Evolutionary conservation across 2,113 vertebrate genomes (phyloP), one percentile per base, ranked within the genome.

Genomic region (Ochotona princeps): DNA sequence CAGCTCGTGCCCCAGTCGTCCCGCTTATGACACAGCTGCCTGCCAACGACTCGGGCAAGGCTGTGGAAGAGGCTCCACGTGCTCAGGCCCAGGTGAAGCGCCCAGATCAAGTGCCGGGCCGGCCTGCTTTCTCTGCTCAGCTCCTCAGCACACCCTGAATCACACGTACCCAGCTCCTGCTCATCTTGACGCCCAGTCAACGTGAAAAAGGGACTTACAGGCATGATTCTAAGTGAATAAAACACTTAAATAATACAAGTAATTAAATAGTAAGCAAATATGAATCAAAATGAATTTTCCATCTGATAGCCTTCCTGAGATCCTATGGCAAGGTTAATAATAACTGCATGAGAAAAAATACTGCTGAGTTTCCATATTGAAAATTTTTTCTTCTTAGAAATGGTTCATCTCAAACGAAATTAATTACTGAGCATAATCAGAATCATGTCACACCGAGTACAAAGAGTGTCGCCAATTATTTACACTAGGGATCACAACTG

Each of bases 231-330:
- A 97, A 94, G 92, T 85, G 97, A 97, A 92, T 97, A 97, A 97
- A 98, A 96, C 94, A 96, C 93, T 96, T 94, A 92, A 96, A 97
- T 95, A 98, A 97, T 96, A 96, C 54, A 92, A 94, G 90, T 96
- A 96, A 97, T 97, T 96, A 90, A 89, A 76, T 54, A 96, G 97
- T 97, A 97, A 98, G 95, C 93, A 98, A 97, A 97, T 90, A 97
- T 98, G 97, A 97, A 98, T 97, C 97, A 97, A 94, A 95, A 75
- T 0, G 0, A 92, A 60, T 92, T 97, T 97, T 96, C 87, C 82
- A 83, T 89, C 38, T 35, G 60, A 96, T 97, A 97, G 97, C 93
- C 91, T 97, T 97, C 96, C 89, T 73, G 90, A 97, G 94, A 96
- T 90, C 93, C 94, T 95, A 92, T 1, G 81, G 94, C 54, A 97